Conservation (phyloP, 2,888 invertebrate species). For the Macropis europaea region DNA sequence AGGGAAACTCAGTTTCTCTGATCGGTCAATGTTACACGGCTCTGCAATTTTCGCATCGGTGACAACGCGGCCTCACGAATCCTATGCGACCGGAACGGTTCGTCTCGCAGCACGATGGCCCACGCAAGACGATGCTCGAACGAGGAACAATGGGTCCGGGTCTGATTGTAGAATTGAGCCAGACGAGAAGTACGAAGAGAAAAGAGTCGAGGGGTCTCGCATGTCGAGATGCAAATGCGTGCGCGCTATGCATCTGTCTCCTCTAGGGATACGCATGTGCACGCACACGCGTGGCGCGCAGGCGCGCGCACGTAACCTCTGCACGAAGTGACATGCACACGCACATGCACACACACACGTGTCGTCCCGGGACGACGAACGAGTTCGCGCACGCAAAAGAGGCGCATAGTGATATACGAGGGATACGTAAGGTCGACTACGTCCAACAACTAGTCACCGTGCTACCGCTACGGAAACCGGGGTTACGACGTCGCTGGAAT, state of each 20-base stretch:
- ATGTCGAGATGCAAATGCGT: constrained; percentile 64
- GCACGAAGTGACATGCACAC: constrained; percentile 13
- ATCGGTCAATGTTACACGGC: no score
- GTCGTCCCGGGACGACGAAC: constrained; percentile 34
- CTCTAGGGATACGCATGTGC: constrained; percentile 41
- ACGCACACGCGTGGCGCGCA: constrained; percentile 28
- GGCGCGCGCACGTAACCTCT: constrained; percentile 43
- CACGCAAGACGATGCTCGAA: constrained; percentile 10
- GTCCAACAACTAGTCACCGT: constrained; percentile 36
- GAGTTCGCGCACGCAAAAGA: constrained; percentile 54
- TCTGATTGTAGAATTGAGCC: constrained; percentile 27
- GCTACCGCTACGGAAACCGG: constrained; percentile 41
- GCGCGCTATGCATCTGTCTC: constrained; percentile 63
- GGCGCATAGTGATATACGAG: constrained; percentile 44
- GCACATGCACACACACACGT: constrained; percentile 39
- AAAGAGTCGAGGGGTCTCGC: constrained; percentile 53
- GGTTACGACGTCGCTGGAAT: constrained; percentile 29
- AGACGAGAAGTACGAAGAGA: constrained; percentile 12
- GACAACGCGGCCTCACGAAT: no score
- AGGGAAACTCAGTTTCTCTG: no score
- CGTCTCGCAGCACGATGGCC: constrained; percentile 18
- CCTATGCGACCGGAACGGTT: no score
- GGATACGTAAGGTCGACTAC: constrained; percentile 40
- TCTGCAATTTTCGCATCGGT: no score
- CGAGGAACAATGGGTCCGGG: constrained; percentile 24